These are phyloP conservation scores for Sciurus vulgaris DNA, from an alignment of 2,797 vertebrate species.

Conservation along the genomic window DNA sequence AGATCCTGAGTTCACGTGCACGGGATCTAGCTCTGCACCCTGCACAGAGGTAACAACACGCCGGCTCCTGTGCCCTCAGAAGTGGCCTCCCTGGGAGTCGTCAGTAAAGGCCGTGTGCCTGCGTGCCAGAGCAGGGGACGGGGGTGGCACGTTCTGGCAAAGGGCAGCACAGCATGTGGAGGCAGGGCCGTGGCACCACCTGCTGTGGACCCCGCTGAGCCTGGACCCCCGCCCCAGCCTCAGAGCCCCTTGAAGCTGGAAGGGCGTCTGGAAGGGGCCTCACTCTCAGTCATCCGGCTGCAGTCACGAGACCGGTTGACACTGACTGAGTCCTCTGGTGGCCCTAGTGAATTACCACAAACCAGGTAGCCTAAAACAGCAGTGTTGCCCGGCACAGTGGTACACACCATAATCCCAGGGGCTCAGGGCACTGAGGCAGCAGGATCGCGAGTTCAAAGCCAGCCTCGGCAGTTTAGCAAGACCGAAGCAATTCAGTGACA, in stretches of 20 bases:
- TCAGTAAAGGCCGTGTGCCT: neutral
- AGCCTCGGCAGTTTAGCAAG: too few species aligned
- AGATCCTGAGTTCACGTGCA: neutral
- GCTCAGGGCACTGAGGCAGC: too few species aligned
- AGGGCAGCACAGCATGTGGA: neutral
- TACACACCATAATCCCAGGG: too few species aligned
- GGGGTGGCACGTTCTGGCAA: neutral
- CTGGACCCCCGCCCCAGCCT: neutral
- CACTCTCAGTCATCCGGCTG: neutral
- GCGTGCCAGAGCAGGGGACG: accelerated
- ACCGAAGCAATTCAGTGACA: too few species aligned
- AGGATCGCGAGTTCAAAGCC: too few species aligned
- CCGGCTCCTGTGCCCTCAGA: neutral
- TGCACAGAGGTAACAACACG: neutral
- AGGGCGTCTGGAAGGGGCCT: neutral
- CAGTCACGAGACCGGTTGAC: neutral
- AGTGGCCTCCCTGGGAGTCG: accelerated
- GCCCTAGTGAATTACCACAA: neutral
- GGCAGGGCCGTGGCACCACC: accelerated
- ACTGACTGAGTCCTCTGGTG: neutral
- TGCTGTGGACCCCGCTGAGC: too few species aligned
- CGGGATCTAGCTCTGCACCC: neutral
- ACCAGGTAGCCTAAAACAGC: neutral
- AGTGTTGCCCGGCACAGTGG: too few species aligned
- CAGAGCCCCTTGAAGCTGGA: accelerated